Evolutionary conservation across 2,888 invertebrate genomes (phyloP).

Genomic region (Pseudococcus jackbeardsleyi): DNA sequence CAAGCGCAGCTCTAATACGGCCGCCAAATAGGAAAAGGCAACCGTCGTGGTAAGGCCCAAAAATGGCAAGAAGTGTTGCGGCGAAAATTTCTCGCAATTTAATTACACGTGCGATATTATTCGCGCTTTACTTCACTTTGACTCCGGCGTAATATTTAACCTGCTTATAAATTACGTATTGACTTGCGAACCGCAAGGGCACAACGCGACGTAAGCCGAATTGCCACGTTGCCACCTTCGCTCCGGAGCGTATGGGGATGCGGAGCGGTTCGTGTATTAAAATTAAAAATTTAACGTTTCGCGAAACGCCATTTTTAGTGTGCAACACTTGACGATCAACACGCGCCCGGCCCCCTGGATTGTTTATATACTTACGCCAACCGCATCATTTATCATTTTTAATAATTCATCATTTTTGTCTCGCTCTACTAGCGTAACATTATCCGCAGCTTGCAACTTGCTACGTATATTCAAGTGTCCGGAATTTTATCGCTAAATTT

Average conservation of each 20-base stretch:
- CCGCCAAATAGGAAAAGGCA: background rate
- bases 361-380: background rate
- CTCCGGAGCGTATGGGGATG: too few relatives aligned
- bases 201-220: background rate
- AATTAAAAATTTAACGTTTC: conserved; percentile 38
- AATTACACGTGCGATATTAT: conserved; percentile 15
- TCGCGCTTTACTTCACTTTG: background rate
- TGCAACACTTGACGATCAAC: background rate
- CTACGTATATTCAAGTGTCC: background rate
- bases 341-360: background rate
- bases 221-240: background rate
- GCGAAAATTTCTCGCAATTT: conserved; percentile 5
- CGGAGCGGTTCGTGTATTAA: background rate
- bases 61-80: background rate
- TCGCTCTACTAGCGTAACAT: background rate
- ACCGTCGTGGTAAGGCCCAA: background rate
- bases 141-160: background rate
- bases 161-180: conserved; percentile 19
- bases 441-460: background rate
- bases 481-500: conserved; percentile 7
- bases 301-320: background rate
- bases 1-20: background rate
- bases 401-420: conserved; percentile 7
- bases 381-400: conserved; percentile 24
- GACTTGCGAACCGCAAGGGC: background rate